These are phyloP conservation scores for Chelmon rostratus DNA, from an alignment of 2,797 vertebrate species.

Conservation along the genomic window DNA sequence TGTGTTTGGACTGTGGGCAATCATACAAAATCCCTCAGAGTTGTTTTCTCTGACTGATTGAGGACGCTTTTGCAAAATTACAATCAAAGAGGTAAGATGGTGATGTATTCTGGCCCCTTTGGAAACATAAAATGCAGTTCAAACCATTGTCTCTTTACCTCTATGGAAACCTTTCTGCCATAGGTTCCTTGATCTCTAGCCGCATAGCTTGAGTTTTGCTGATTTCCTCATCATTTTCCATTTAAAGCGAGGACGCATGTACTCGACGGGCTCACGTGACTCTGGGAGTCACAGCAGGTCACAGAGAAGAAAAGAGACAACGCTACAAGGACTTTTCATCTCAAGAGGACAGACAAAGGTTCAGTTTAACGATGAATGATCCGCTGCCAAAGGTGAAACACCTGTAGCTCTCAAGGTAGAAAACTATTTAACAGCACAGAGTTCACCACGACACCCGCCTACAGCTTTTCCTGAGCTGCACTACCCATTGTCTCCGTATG, in stretches of 20 bases:
- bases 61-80: conserved; percentile 70
- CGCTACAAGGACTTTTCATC: conserved; percentile 41
- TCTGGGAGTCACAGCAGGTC: conserved; percentile 63
- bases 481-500: neutral
- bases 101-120: conserved; percentile 61
- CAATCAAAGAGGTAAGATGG: conserved; percentile 67
- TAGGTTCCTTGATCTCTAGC: conserved; percentile 71
- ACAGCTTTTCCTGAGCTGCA: neutral
- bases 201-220: conserved; percentile 74
- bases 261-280: conserved; percentile 58
- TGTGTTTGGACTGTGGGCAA: conserved; percentile 60
- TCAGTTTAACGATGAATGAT: conserved; percentile 46
- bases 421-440: neutral
- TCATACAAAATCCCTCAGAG: conserved; percentile 60
- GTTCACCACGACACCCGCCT: neutral
- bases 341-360: conserved; percentile 23
- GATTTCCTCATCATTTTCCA: conserved; percentile 79
- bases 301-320: conserved; percentile 39
- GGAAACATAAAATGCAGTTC: conserved; percentile 60
- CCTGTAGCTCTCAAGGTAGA: conserved; percentile 50
- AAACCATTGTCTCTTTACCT: conserved; percentile 51
- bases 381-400: conserved; percentile 44
- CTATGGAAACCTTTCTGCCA: conserved; percentile 65
- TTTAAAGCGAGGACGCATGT: conserved; percentile 64
- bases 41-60: conserved; percentile 63